These are phyloP conservation scores for Pygmarrhopalites habei DNA, from an alignment of 1,140 invertebrate species.

Conservation along the genomic window DNA sequence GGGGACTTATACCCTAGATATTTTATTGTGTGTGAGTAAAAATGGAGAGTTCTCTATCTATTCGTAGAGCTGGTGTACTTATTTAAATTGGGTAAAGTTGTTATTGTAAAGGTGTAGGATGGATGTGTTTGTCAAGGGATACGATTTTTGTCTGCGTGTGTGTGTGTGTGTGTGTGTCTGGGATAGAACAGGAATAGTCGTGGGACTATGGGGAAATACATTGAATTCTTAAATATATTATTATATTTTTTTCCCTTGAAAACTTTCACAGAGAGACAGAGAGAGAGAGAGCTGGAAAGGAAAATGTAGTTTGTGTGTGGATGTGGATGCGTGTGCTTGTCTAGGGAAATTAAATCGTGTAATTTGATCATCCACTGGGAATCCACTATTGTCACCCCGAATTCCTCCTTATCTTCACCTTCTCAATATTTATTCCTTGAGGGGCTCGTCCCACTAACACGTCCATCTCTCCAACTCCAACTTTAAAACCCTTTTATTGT, in stretches of 20 bases:
- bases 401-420: constrained; percentile 36
- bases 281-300: neutral
- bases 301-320: constrained; percentile 7
- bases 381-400: constrained; percentile 34
- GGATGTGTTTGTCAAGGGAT: no score
- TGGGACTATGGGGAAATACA: neutral
- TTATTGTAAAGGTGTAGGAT: no score
- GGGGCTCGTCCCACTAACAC: constrained; percentile 24
- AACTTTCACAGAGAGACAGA: neutral
- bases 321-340: constrained; percentile 24
- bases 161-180: neutral
- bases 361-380: constrained; percentile 31
- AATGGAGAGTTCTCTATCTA: no score
- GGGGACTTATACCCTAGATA: no score
- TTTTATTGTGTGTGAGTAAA: no score
- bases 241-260: neutral
- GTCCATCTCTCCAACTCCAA: neutral
- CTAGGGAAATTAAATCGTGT: constrained; percentile 36
- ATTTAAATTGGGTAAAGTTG: no score
- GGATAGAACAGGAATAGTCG: neutral
- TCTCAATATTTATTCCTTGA: constrained; percentile 29
- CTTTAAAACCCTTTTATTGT: no score
- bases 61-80: no score
- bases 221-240: neutral
- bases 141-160: neutral